Percentiles rank a stretch among this genome's conserved stretches.
phyloP scores from a whole-genome alignment of 2,888 invertebrate species.

The Andrena minutula region DNA sequence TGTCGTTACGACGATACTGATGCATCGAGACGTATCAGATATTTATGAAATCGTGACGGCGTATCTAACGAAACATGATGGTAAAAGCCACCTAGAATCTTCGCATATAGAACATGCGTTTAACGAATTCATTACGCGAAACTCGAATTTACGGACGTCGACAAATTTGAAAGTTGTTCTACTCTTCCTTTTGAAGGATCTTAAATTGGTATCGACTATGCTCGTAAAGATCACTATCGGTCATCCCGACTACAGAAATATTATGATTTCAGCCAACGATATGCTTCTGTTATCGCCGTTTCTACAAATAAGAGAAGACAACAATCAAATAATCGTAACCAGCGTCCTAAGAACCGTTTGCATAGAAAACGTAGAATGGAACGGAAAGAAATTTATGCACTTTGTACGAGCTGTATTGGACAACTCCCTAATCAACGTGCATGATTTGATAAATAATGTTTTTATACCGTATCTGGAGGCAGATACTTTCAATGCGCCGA shows the following conservation, averaged over 20 bases:
- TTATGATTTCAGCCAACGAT: conserved; percentile 74
- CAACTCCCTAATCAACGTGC: conserved; percentile 49
- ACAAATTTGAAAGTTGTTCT: conserved; percentile 57
- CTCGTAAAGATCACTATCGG: conserved; percentile 78
- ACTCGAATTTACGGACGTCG: conserved; percentile 66
- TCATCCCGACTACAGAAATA: conserved; percentile 65
- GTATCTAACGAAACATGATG: conserved; percentile 74
- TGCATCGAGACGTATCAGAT: conserved; percentile 63
- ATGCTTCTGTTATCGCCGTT: conserved; percentile 73
- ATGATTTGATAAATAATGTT: conserved; percentile 75
- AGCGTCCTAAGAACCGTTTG: conserved; percentile 62
- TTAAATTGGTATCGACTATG: conserved; percentile 72
- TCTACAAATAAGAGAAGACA: conserved; percentile 69
- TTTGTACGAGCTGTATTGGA: conserved; percentile 64
- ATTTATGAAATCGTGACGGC: conserved; percentile 73
- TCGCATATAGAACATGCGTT: conserved; percentile 70
- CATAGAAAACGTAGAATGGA: conserved; percentile 67
- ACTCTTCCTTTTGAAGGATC: conserved; percentile 73
- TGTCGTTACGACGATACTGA: conserved; percentile 64
- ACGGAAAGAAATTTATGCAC: conserved; percentile 69
- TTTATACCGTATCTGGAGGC: conserved; percentile 72
- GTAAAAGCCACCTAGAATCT: conserved; percentile 68
- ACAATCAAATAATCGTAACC: conserved; percentile 62
- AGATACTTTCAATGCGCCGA: conserved; percentile 44
- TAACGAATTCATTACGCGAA: conserved; percentile 68